These are phyloP conservation scores for Argyrosomus regius DNA, from an alignment of 2,797 vertebrate genomes.

Conservation along the genomic window DNA sequence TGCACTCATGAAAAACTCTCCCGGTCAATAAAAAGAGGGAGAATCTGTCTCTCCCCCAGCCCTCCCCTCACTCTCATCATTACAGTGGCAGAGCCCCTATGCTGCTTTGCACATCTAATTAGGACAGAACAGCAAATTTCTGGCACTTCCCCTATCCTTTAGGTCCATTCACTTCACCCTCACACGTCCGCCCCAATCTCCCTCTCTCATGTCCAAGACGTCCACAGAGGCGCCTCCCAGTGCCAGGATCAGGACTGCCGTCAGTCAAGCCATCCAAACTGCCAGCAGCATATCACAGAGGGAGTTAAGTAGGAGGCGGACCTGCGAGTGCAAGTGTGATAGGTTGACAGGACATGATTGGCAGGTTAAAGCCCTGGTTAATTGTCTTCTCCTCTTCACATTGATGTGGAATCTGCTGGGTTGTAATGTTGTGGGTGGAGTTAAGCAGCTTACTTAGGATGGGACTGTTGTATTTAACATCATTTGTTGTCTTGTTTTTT, in stretches of 20 bases:
- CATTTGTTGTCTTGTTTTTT: conserved; percentile 34
- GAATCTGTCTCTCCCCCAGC: neutral
- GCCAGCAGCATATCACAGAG: conserved; percentile 83
- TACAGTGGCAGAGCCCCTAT: conserved; percentile 43
- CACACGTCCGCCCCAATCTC: conserved; percentile 75
- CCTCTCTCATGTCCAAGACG: conserved; percentile 71
- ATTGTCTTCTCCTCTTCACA: conserved; percentile 83
- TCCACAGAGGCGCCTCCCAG: conserved; percentile 76
- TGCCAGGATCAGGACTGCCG: conserved; percentile 79
- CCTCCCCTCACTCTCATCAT: conserved; percentile 26
- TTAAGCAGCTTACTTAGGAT: conserved; percentile 60
- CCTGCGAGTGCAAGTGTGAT: conserved; percentile 81
- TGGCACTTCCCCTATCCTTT: conserved; percentile 48
- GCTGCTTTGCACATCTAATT: conserved; percentile 73
- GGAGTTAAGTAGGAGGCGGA: conserved; percentile 86
- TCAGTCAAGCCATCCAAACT: conserved; percentile 86
- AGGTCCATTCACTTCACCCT: conserved; percentile 57
- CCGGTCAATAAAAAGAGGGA: neutral
- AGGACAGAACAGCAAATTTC: conserved; percentile 56
- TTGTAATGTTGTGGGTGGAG: conserved; percentile 75
- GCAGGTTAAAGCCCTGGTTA: conserved; percentile 87
- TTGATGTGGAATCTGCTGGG: conserved; percentile 76
- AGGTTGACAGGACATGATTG: conserved; percentile 84
- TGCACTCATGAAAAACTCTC: neutral
- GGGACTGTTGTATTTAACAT: conserved; percentile 58